Conservation (phyloP, 2,797 vertebrate genomes). For the Borostomias antarcticus region DNA sequence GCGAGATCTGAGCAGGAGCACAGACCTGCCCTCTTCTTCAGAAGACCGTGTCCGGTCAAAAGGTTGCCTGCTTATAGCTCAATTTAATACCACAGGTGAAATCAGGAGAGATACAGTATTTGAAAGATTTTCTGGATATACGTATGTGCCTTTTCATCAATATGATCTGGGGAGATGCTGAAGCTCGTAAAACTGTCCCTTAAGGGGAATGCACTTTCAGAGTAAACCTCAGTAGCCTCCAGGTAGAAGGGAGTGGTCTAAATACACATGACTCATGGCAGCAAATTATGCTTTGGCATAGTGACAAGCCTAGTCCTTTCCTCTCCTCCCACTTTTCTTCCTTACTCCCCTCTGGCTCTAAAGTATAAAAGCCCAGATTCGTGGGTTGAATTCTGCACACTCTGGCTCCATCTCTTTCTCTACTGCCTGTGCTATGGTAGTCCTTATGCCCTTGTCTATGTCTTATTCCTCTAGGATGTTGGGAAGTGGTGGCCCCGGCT, state of each 20-base stretch:
- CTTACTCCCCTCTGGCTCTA: constrained; percentile 13
- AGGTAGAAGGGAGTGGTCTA: background rate
- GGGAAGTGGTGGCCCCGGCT: constrained; percentile 22
- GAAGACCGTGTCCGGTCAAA: too few species aligned
- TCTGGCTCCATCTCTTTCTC: background rate
- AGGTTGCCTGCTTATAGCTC: too few species aligned
- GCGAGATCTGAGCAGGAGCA: too few species aligned
- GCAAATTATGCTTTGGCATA: background rate
- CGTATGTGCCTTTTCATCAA: too few species aligned
- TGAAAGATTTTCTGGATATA: too few species aligned
- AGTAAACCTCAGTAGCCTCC: background rate
- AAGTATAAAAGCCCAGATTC: constrained; percentile 34
- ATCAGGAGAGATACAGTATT: background rate
- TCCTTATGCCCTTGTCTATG: constrained; percentile 41
- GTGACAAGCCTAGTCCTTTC: constrained; percentile 2
- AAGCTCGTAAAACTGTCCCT: background rate
- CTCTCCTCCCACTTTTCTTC: constrained; percentile 17
- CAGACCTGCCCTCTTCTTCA: too few species aligned
- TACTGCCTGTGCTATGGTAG: constrained; percentile 21
- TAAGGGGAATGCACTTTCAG: background rate
- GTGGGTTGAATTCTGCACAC: constrained; percentile 14
- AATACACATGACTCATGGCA: too few species aligned
- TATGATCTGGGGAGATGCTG: background rate
- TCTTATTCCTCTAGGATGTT: constrained; percentile 42
- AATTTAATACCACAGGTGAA: too few species aligned